Evolutionary conservation across 1,140 invertebrate genomes (phyloP).

Genomic region (Capitella teleta): DNA sequence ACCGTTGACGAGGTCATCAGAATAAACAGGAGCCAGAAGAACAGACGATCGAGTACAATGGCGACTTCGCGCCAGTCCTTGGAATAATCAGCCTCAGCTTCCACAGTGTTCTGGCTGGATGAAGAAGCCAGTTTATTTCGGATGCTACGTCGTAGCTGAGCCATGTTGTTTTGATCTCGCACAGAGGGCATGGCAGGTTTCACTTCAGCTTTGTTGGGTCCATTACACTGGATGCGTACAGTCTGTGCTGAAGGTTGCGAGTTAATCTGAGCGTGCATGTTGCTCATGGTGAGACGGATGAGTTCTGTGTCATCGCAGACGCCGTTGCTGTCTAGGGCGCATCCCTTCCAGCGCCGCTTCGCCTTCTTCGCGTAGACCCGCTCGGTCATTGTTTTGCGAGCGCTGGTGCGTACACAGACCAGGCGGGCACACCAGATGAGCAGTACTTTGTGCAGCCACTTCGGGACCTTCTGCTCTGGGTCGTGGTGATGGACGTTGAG

Average conservation of each 20-base stretch:
- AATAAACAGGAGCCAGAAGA: constrained; percentile 12
- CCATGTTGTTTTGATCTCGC: neutral
- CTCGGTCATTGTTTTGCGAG: neutral
- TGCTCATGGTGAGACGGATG: neutral
- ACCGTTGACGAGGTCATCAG: constrained; percentile 9
- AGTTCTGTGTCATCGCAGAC: neutral
- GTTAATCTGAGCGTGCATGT: no score
- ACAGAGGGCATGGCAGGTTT: neutral
- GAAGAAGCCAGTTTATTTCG: no score
- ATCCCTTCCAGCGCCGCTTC: neutral
- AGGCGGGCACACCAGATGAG: constrained; percentile 3
- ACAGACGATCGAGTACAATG: constrained; percentile 5
- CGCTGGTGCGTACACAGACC: constrained; percentile 1
- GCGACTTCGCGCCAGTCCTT: constrained; percentile 12
- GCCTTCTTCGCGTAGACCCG: neutral
- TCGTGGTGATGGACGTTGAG: constrained; percentile 11
- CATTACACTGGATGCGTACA: neutral
- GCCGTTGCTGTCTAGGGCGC: neutral
- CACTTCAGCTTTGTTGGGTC: neutral
- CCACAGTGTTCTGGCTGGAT: neutral
- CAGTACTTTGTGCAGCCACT: neutral
- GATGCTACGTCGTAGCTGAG: neutral
- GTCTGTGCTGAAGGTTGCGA: no score
- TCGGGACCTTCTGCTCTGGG: neutral
- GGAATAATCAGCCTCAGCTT: neutral